Conservation (phyloP, 2,888 invertebrate genomes). For the Parnassius apollo region DNA sequence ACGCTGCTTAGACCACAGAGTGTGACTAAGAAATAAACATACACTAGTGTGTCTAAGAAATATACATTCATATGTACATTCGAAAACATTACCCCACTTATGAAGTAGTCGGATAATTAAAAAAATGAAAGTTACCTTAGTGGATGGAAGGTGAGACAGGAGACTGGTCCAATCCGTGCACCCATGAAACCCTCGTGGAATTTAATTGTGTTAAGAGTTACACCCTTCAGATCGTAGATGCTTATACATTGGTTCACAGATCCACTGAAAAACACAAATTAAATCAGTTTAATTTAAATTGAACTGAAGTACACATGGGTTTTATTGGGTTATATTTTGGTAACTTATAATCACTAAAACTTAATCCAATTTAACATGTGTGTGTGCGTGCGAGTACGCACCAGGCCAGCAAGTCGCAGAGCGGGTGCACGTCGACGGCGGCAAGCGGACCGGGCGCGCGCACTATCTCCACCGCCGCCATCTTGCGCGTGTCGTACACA, state of each 20-base stretch:
- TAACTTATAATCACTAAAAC: no score
- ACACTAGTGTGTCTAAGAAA: no score
- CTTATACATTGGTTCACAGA: conserved; percentile 89
- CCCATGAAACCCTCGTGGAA: conserved; percentile 94
- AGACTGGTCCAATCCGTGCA: conserved; percentile 92
- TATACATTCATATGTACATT: no score
- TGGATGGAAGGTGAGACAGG: conserved; percentile 94
- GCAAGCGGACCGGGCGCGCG: conserved; percentile 88
- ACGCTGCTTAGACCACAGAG: no score
- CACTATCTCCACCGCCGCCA: conserved; percentile 79
- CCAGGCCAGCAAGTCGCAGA: conserved; percentile 92
- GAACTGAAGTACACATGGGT: conserved; percentile 25
- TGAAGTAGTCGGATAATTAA: no score
- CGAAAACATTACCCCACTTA: no score
- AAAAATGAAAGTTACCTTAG: conserved; percentile 67
- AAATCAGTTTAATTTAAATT: no score
- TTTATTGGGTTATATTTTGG: background rate
- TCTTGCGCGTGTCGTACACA: conserved; percentile 86
- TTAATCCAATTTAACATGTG: background rate
- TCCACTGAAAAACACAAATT: conserved; percentile 79
- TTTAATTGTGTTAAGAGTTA: conserved; percentile 88
- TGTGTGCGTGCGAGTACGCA: conserved; percentile 54
- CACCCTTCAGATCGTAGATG: conserved; percentile 87
- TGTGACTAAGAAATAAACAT: no score
- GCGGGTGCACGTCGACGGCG: conserved; percentile 90